Evolutionary conservation across 1,140 invertebrate genomes (phyloP), one percentile per base, ranked within the genome.

Genomic region (Cotesia vestalis): DNA sequence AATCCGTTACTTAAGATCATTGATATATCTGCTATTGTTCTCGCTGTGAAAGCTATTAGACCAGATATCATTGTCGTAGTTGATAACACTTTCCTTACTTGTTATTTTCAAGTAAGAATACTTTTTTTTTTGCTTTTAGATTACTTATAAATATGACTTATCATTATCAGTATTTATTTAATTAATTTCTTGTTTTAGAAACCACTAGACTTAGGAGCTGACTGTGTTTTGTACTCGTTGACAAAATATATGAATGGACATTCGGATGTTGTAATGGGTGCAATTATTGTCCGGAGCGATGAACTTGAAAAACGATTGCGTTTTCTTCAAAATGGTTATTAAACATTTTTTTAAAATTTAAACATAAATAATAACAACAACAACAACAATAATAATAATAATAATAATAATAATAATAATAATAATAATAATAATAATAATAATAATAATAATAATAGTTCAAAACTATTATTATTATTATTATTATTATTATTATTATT

Each of bases 201-300:
- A 74, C 98, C 98, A 3, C 85, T 99, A 35, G 90, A 92, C 17
- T 88, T 98, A 35, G 98, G 98, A 8, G 97, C 95, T 2, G 97
- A 99, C 86, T 89, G 99, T 61, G 92, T 94, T 1, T 86, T 96
- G 75, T 98, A 99, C 87, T 99, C 98, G 0, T 78, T 98, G 35
- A 98, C 97, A 0, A 99, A 99, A 86, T 99, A 99, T 80, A 97
- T 99, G 91, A 99, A 99, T 86, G 98, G 98, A 0, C 98, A 99
- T 85, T 94, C 95, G 1, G 98, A 99, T 88, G 94, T 98, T 57
- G 92, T 99, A 1, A 99, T 99, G 98, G 98, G 98, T 4, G 93
- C 94, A 6, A 89, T 93, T 5, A 89, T 94, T 35, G 90, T 92
- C 3, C 96, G 92, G 75, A 89, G 91, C 79, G 90, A 94, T 66